A percentile compares a stretch with the other conserved stretches of the same genome.
Conservation (phyloP, 2,888 invertebrate genomes). For the Oscheius sp. region DNA sequence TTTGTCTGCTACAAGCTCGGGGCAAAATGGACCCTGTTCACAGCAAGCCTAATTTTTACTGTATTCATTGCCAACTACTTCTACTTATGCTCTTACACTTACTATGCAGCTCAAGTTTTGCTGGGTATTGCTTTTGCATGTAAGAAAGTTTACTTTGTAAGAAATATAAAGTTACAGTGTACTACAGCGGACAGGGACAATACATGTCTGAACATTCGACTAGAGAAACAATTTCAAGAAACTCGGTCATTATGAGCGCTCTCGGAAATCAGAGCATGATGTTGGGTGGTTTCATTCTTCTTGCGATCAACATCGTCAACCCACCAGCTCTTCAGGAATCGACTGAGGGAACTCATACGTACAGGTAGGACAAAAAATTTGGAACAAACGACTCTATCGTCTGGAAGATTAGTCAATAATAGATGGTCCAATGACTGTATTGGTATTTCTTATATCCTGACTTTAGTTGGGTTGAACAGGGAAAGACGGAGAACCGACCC, state of each 20-base stretch:
- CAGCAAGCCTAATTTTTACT: slow-evolving; percentile 22
- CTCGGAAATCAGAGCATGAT: slow-evolving; percentile 37
- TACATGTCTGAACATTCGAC: slow-evolving; percentile 38
- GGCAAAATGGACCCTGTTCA: slow-evolving; percentile 33
- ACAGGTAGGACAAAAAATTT: neutral
- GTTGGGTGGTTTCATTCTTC: slow-evolving; percentile 28
- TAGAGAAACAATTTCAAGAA: slow-evolving; percentile 35
- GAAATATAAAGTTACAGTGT: slow-evolving; percentile 12
- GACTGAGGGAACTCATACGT: slow-evolving; percentile 2
- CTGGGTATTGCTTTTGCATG: slow-evolving; percentile 37
- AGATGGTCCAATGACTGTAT: too few relatives aligned
- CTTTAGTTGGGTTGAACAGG: too few relatives aligned
- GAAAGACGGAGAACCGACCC: too few relatives aligned
- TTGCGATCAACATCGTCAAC: slow-evolving; percentile 22
- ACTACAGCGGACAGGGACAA: slow-evolving; percentile 36
- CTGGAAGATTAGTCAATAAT: too few relatives aligned
- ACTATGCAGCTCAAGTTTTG: slow-evolving; percentile 27
- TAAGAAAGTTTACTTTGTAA: neutral
- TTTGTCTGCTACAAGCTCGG: slow-evolving; percentile 35
- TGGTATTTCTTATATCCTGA: too few relatives aligned
- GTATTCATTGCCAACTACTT: slow-evolving; percentile 27
- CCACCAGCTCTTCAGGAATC: neutral
- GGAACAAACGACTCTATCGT: neutral
- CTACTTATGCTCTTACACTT: slow-evolving; percentile 9
- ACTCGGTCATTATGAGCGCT: slow-evolving; percentile 37